A percentile compares a stretch with the other conserved stretches of the same genome.
phyloP scores from a whole-genome alignment of 2,113 vertebrate species.

The Erythrolamprus reginae region DNA sequence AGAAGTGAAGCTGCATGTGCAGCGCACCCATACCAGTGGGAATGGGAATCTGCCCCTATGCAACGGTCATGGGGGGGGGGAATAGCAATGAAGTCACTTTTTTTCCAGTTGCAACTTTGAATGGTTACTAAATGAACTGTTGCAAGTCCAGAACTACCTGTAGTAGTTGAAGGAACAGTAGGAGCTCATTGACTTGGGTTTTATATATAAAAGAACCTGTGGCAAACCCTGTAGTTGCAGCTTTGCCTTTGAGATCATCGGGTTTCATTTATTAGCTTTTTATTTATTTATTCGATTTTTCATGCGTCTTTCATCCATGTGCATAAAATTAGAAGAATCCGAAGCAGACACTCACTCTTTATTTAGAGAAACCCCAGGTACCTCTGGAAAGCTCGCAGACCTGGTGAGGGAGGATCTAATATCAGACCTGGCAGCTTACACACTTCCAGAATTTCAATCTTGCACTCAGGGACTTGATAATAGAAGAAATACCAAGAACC shows the following conservation, averaged over 20 bases:
- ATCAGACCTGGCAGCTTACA: not conserved
- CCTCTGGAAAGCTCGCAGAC: not conserved
- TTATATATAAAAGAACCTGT: no score
- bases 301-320: not conserved
- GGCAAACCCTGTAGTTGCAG: not conserved
- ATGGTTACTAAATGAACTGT: not conserved
- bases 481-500: not conserved
- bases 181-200: no score
- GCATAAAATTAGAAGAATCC: not conserved
- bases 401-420: not conserved
- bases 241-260: not conserved
- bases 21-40: no score
- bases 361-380: not conserved
- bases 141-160: not conserved
- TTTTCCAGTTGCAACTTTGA: not conserved
- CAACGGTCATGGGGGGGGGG: no score
- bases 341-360: not conserved
- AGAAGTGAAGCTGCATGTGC: no score
- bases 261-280: no score
- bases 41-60: no score
- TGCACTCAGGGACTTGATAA: not conserved
- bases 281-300: no score
- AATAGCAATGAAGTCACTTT: not conserved
- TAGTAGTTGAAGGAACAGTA: no score
- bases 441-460: not conserved